A percentile compares a stretch with the other conserved stretches of the same genome.
These are phyloP conservation scores for Tachysurus fulvidraco DNA, from an alignment of 2,113 vertebrate species.

Conservation along the genomic window DNA sequence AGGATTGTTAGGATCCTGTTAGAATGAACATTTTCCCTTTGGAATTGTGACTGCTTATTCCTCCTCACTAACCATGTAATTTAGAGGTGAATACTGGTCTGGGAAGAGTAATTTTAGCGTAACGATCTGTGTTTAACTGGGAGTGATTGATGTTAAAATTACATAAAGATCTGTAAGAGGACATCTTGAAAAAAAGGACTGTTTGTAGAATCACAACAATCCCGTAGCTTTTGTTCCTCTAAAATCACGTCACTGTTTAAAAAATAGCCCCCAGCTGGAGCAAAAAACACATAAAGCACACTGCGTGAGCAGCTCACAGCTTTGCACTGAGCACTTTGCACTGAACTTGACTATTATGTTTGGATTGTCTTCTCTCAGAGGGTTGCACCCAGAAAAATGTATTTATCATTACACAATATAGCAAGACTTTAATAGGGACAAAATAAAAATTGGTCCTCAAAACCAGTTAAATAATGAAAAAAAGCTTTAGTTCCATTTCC, in stretches of 20 bases:
- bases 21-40: slow-evolving; percentile 13
- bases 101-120: slow-evolving; percentile 37
- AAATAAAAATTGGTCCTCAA: neutral
- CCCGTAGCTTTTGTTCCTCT: slow-evolving; percentile 21
- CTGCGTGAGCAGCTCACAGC: slow-evolving; percentile 11
- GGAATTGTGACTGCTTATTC: slow-evolving; percentile 25
- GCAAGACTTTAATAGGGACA: no score
- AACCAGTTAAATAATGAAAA: neutral
- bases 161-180: slow-evolving; percentile 25
- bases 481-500: neutral
- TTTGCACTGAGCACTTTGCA: neutral
- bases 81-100: slow-evolving; percentile 32
- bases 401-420: neutral
- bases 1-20: neutral
- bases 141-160: slow-evolving; percentile 46
- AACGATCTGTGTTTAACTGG: slow-evolving; percentile 41
- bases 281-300: slow-evolving; percentile 23
- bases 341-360: neutral
- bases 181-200: slow-evolving; percentile 14
- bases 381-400: neutral
- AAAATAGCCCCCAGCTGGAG: slow-evolving; percentile 51
- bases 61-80: slow-evolving; percentile 37
- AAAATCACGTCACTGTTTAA: slow-evolving; percentile 30
- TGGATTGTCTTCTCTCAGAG: neutral
- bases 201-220: slow-evolving; percentile 42